phyloP scores from a whole-genome alignment of 2,113 vertebrate genomes.

The Chaenogobius annularis region DNA sequence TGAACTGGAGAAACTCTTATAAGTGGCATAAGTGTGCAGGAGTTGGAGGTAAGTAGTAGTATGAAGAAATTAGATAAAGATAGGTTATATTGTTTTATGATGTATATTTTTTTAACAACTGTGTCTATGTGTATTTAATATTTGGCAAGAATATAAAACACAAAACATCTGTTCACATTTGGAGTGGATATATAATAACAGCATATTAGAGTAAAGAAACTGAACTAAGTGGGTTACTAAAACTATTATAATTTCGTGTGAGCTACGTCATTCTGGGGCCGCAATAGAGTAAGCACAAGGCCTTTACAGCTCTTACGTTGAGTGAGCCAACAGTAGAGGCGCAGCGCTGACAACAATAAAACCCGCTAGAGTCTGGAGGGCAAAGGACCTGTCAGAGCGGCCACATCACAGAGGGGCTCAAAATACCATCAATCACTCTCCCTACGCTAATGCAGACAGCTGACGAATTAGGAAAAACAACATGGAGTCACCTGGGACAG shows the following conservation, averaged over 20 bases:
- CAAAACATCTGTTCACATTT: neutral
- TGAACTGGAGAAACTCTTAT: too few species aligned
- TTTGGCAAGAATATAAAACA: neutral
- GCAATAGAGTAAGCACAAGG: slow-evolving; percentile 21
- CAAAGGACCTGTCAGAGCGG: slow-evolving; percentile 59
- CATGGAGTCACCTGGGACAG: neutral
- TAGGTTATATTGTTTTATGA: too few species aligned
- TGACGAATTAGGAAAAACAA: slow-evolving; percentile 11
- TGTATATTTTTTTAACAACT: too few species aligned
- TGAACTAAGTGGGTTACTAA: slow-evolving; percentile 18
- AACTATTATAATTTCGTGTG: slow-evolving; percentile 32
- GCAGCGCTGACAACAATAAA: slow-evolving; percentile 56
- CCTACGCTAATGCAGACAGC: neutral
- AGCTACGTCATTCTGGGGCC: slow-evolving; percentile 15
- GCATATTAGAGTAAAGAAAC: too few species aligned
- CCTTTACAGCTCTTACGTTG: slow-evolving; percentile 40
- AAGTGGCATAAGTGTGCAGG: too few species aligned
- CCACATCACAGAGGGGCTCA: slow-evolving; percentile 41
- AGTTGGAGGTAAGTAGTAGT: too few species aligned
- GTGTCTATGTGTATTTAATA: neutral
- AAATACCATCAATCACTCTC: slow-evolving; percentile 46
- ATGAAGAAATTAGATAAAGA: too few species aligned
- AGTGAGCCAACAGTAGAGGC: slow-evolving; percentile 47
- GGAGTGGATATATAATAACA: neutral
- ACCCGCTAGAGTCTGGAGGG: slow-evolving; percentile 55